These are phyloP conservation scores for Cirrhinus molitorella DNA, from an alignment of 2,797 vertebrate species.

Conservation along the genomic window DNA sequence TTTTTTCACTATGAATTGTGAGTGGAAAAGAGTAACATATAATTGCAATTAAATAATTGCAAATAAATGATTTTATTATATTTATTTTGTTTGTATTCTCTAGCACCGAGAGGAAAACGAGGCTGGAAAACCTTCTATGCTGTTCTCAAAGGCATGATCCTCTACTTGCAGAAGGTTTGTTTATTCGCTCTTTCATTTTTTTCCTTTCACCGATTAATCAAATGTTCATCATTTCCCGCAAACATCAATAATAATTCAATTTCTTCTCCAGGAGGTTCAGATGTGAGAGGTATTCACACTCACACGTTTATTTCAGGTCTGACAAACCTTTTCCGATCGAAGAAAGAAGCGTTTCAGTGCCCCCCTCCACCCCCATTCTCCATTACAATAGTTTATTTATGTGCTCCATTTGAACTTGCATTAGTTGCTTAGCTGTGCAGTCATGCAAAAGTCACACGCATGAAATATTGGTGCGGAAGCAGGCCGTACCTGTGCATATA, in stretches of 20 bases:
- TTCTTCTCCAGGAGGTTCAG: background rate
- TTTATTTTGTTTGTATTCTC: slow-evolving; percentile 33
- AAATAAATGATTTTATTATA: too few relatives aligned
- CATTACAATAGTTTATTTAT: slow-evolving; percentile 5
- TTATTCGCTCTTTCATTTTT: background rate
- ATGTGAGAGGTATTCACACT: slow-evolving; percentile 28
- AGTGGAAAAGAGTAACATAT: background rate
- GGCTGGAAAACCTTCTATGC: slow-evolving; percentile 76
- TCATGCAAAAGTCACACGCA: background rate
- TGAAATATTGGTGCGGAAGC: slow-evolving; percentile 18
- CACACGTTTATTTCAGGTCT: slow-evolving; percentile 2
- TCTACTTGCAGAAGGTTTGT: slow-evolving; percentile 73
- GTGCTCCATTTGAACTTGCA: background rate
- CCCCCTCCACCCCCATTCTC: background rate
- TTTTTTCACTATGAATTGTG: background rate
- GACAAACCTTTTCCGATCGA: slow-evolving; percentile 8
- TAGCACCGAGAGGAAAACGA: slow-evolving; percentile 72
- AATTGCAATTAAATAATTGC: too few relatives aligned
- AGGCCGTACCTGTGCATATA: slow-evolving; percentile 1
- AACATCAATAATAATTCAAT: slow-evolving; percentile 1
- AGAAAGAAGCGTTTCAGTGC: background rate
- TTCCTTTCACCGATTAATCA: background rate
- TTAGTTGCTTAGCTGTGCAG: slow-evolving; percentile 4
- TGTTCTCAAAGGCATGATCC: slow-evolving; percentile 76
- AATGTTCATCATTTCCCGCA: background rate